phyloP scores from a whole-genome alignment of 2,797 vertebrate genomes.

The Glyptemys insculpta region DNA sequence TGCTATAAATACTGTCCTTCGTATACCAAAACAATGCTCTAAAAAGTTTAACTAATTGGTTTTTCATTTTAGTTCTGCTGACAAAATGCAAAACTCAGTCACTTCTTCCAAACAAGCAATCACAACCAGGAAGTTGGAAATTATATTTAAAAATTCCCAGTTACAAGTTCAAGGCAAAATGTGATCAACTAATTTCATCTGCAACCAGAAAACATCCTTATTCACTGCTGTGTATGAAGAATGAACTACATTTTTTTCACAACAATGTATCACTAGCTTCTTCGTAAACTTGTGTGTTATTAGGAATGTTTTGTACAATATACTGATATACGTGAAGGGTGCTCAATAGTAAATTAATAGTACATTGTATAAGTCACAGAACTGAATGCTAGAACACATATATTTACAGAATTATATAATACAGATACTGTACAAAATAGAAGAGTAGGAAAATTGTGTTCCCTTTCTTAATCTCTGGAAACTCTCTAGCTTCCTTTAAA shows the following conservation, averaged over 20 bases:
- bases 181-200: background rate
- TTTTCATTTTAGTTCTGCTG: background rate
- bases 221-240: background rate
- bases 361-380: background rate
- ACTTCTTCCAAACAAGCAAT: background rate
- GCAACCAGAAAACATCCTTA: background rate
- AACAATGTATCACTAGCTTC: background rate
- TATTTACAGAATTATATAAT: background rate
- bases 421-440: background rate
- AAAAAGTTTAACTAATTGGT: too few relatives aligned
- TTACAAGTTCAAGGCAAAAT: background rate
- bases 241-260: background rate
- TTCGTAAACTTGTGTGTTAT: background rate
- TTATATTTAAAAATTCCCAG: background rate
- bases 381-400: background rate
- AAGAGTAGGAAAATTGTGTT: background rate
- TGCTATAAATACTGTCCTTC: background rate
- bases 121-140: background rate
- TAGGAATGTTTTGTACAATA: background rate
- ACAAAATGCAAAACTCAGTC: background rate
- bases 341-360: background rate
- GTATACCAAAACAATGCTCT: background rate
- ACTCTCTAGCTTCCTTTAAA: slow-evolving; percentile 14
- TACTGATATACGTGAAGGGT: background rate
- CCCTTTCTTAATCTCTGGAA: slow-evolving; percentile 3